Evolutionary conservation across 2,113 vertebrate genomes (phyloP).

Genomic region (Baryphthengus martii): DNA sequence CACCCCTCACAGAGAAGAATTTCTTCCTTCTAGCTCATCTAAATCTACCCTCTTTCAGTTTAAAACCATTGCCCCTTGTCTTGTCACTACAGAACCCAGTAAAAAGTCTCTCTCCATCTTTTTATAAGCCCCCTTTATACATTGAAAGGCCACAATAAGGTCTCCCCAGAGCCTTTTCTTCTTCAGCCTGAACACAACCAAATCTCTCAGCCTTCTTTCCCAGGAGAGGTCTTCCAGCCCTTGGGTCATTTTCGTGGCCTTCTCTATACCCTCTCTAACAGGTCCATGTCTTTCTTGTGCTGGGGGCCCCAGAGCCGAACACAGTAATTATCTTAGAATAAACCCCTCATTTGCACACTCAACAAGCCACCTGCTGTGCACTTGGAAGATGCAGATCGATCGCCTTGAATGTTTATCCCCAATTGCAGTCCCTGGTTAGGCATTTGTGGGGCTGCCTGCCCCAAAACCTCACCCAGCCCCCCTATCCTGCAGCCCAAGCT

Average conservation of each 20-base stretch:
- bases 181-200: not conserved
- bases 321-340: not conserved
- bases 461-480: not conserved
- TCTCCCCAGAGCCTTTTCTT: not conserved
- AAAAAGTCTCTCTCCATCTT: not conserved
- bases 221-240: not conserved
- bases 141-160: too few species aligned
- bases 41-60: not conserved
- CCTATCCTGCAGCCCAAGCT: not conserved
- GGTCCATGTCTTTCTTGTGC: not conserved
- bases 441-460: not conserved
- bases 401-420: not conserved
- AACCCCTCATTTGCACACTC: not conserved
- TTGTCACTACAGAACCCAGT: not conserved
- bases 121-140: too few species aligned
- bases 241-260: accelerated
- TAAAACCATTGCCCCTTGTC: not conserved
- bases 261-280: not conserved
- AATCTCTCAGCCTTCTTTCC: not conserved
- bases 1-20: not conserved
- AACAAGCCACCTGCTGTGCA: not conserved
- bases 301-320: not conserved
- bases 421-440: not conserved
- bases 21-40: not conserved
- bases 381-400: too few species aligned